Base-by-base conservation (phyloP, 1,140 invertebrate species). In the Pygmarrhopalites habei region DNA sequence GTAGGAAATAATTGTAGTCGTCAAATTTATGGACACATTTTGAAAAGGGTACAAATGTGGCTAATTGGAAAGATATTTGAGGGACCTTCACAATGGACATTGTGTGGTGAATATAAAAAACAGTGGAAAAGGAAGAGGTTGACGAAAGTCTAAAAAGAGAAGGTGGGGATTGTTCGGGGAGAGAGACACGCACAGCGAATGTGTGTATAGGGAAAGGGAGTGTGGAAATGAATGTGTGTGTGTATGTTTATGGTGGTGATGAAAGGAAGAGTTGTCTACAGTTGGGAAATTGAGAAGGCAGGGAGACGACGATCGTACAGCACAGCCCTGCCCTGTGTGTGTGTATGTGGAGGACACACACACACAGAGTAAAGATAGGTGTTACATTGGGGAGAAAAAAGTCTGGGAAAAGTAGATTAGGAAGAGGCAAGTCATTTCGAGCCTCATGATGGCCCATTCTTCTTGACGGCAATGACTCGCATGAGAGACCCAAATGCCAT, bases 321-420 rank as follows among this genome's bases (percentile, higher is more conserved):
- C n/a, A n/a, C 14, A 58, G 39, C 29, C 26, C 10, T 14, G 12
- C 12, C 19, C 19, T 15, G 19, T 26, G 52, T 39, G n/a, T n/a
- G n/a, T 49, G 49, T 7, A 51, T 32, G 39, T 39, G 39, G 21
- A 30, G 46, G 29, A 51, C 14, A 28, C 29, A 53, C 32, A 62
- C 26, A 63, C 35, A 55, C 29, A 44, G 46, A 35, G 35, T 28
- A 63, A 55, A 64, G 57, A 64, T 59, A 59, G 47, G 62, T 58
- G 62, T 58, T 46, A 53, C 46, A 49, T 59, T 53, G 62, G 49
- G 53, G 58, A 60, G n/a, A n/a, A n/a, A 56, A 65, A 65, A 65
- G 64, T 60, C 52, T 65, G 64, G 58, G 64, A 57, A 65, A 65
- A 65, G 64, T 65, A 65, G 64, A 65, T 66, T 66, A 66, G 60